Evolutionary conservation across 1,140 invertebrate genomes (phyloP).

Genomic region (Scylla paramamosain): DNA sequence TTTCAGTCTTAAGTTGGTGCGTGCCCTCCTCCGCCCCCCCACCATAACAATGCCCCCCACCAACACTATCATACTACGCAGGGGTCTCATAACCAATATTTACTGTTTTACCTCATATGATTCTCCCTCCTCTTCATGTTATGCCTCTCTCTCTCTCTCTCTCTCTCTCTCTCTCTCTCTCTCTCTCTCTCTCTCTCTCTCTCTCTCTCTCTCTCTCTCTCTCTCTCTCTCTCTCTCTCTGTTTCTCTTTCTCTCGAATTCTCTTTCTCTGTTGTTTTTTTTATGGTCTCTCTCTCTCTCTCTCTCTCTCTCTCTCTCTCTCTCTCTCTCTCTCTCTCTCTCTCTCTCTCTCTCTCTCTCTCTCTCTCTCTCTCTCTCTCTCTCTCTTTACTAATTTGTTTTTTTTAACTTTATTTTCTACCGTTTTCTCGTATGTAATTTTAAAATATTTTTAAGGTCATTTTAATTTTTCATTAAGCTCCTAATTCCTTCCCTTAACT

Average conservation of each 20-base stretch:
- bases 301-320: constrained; percentile 36
- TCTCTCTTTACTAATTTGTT: background rate
- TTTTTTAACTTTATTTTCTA: background rate
- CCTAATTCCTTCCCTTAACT: background rate
- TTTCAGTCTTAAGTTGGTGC: constrained; percentile 59
- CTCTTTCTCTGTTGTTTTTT: background rate
- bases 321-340: constrained; percentile 42
- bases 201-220: background rate
- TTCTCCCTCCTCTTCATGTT: constrained; percentile 14
- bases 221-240: background rate
- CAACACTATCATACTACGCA: constrained; percentile 41
- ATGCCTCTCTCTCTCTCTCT: background rate
- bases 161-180: constrained; percentile 5
- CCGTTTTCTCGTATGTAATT: background rate
- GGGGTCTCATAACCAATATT: constrained; percentile 59
- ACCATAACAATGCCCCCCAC: constrained; percentile 31
- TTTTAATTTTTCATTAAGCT: constrained; percentile 9
- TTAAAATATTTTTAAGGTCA: background rate
- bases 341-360: background rate
- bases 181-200: constrained; percentile 14
- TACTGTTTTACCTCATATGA: constrained; percentile 46
- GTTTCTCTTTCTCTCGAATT: too few species aligned
- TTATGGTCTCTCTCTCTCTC: background rate
- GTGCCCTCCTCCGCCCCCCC: background rate
- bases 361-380: background rate